Base-by-base conservation (phyloP, 2,113 vertebrate species). In the Jacana jacana region DNA sequence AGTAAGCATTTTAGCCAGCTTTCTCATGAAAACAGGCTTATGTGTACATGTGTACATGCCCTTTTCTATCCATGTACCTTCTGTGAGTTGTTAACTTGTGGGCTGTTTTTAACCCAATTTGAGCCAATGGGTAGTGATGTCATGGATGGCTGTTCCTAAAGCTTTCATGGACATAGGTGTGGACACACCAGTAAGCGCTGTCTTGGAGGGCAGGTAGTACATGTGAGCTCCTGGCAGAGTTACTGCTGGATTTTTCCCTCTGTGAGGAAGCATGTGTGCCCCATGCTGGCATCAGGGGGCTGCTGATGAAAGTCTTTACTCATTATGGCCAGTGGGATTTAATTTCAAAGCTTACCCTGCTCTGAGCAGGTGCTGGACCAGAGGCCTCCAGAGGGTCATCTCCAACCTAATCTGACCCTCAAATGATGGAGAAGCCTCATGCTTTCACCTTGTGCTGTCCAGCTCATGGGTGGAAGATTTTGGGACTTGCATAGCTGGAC, bases 1-100 rank as follows among this genome's bases (percentile, higher is more conserved):
- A 39, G 13, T 46, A 48, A 42, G 35, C 11, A 1, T 81, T 91
- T 82, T 51, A 51, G 31, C 12, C 1, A 0, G 9, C 37, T 63
- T 68, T 88, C 31, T 40, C 22, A 37, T 0, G 4, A 42, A 63
- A 79, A 16, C 8, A 30, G 73, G 37, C 30, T 52, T 48, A 4
- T 0, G 1, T 3, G 18, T 8, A 28, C 8, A 0, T 7, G 22
- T 30, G 10, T 46, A 42, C 1, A 0, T 55, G 17, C 17, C 33
- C 49, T 20, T 28, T 18, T 27, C 78, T 81, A 0, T 17, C 61
- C n/a, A 0, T 2, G 14, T 22, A 11, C 2, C 51, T 88, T 22
- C 24, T 37, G 2, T 11, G 23, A 58, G 7, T 78, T 81, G 70
- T 70, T 0, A 63, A 19, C 40, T 48, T 1, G 2, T 75, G 48